These are phyloP conservation scores for Psittacula echo DNA, from an alignment of 2,797 vertebrate species.

Conservation along the genomic window DNA sequence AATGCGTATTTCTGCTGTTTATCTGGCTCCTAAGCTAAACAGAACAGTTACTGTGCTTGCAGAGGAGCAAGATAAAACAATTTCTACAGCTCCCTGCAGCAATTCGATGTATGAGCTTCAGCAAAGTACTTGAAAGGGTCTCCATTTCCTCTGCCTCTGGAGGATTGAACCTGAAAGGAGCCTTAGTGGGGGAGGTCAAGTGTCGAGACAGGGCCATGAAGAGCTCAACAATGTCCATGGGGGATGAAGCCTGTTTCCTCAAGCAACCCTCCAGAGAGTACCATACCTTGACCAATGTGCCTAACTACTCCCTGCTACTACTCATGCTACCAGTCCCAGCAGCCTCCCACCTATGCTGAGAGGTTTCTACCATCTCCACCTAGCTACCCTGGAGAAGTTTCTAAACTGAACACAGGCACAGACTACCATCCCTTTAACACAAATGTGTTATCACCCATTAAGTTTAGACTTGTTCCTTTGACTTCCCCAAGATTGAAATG, in stretches of 20 bases:
- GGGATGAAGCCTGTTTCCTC: background rate
- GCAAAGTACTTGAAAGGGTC: background rate
- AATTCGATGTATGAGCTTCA: background rate
- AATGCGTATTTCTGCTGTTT: background rate
- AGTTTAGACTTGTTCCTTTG: background rate
- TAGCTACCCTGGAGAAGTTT: background rate
- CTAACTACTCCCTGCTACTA: background rate
- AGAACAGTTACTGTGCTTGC: background rate
- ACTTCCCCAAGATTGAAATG: background rate
- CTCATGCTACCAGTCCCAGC: background rate
- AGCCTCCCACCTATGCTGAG: background rate
- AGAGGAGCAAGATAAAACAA: background rate
- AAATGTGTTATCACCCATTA: background rate
- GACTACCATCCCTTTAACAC: background rate
- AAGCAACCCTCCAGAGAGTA: background rate
- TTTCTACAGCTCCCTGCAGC: background rate
- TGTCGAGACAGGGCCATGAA: background rate
- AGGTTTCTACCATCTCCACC: background rate
- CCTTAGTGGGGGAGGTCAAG: background rate
- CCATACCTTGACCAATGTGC: too few relatives aligned
- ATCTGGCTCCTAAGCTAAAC: background rate
- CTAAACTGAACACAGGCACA: background rate
- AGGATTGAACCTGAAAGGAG: background rate
- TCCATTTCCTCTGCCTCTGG: background rate
- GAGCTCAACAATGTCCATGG: background rate